Evolutionary conservation across 2,113 vertebrate species (phyloP).

Genomic region (Sminthopsis crassicaudata): DNA sequence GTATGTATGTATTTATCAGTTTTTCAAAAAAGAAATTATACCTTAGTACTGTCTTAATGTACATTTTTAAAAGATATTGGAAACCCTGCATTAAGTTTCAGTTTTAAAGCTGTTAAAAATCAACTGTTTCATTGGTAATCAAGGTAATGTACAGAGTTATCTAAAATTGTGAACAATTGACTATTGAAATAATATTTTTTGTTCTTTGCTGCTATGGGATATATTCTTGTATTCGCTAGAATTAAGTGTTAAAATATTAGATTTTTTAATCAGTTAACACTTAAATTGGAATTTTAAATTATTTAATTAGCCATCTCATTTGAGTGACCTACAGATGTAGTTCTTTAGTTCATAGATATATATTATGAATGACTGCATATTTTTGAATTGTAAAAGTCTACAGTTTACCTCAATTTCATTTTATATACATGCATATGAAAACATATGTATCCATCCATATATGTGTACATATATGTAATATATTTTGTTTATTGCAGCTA

Average conservation of each 20-base stretch:
- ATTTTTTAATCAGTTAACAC: constrained; percentile 6
- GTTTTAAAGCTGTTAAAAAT: constrained; percentile 14
- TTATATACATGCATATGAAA: neutral
- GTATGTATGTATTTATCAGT: no score
- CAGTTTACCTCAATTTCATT: constrained; percentile 4
- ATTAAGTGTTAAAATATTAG: constrained; percentile 5
- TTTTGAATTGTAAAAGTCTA: constrained; percentile 8
- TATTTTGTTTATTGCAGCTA: neutral
- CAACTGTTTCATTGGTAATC: neutral
- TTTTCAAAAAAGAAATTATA: neutral
- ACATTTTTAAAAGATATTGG: neutral
- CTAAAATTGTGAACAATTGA: constrained; percentile 12
- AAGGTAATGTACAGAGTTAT: neutral
- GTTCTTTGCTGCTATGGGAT: neutral
- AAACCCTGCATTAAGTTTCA: neutral
- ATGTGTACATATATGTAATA: neutral
- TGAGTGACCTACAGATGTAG: neutral
- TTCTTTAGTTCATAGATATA: neutral
- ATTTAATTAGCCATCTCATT: neutral
- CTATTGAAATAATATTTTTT: neutral
- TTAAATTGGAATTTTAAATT: constrained; percentile 36
- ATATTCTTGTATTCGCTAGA: neutral
- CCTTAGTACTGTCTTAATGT: neutral
- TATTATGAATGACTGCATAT: constrained; percentile 10
- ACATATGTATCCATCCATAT: no score